Conservation (phyloP, 2,888 invertebrate species). For the Euclidia mi region DNA sequence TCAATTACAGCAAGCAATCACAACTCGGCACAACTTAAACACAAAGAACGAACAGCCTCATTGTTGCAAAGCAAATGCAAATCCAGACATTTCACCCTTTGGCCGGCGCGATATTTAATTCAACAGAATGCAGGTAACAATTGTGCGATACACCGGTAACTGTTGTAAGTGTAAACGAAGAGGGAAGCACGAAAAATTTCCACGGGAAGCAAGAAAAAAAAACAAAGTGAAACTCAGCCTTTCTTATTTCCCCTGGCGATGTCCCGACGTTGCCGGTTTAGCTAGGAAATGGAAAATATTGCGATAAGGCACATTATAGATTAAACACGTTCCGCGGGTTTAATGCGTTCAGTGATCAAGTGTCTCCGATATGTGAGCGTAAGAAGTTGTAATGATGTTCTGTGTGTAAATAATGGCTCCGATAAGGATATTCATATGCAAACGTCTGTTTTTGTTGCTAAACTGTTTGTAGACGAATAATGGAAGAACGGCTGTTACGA, state of each 20-base stretch:
- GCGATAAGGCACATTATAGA: conserved; percentile 90
- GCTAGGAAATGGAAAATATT: conserved; percentile 90
- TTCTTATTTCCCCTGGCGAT: conserved; percentile 89
- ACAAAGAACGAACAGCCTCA: conserved; percentile 63
- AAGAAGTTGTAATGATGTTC: conserved; percentile 77
- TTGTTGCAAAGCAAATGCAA: conserved; percentile 86
- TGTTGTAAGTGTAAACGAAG: conserved; percentile 89
- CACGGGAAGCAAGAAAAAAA: conserved; percentile 73
- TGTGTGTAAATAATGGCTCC: conserved; percentile 72
- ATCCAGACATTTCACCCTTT: conserved; percentile 88
- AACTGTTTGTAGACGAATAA: conserved; percentile 33
- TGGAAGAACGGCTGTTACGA: conserved; percentile 25
- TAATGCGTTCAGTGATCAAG: conserved; percentile 84
- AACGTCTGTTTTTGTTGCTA: conserved; percentile 64
- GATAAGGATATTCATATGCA: conserved; percentile 72
- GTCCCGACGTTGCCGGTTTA: conserved; percentile 80
- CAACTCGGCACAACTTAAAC: conserved; percentile 69
- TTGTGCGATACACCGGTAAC: conserved; percentile 83
- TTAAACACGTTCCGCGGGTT: conserved; percentile 84
- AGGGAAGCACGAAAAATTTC: conserved; percentile 84
- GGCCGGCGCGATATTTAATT: conserved; percentile 85
- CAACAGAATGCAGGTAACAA: conserved; percentile 86
- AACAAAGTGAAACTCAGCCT: conserved; percentile 89
- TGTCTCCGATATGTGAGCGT: conserved; percentile 70
- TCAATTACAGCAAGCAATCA: conserved; percentile 55